Conservation (phyloP, 2,113 vertebrate genomes). For the Notechis scutatus region DNA sequence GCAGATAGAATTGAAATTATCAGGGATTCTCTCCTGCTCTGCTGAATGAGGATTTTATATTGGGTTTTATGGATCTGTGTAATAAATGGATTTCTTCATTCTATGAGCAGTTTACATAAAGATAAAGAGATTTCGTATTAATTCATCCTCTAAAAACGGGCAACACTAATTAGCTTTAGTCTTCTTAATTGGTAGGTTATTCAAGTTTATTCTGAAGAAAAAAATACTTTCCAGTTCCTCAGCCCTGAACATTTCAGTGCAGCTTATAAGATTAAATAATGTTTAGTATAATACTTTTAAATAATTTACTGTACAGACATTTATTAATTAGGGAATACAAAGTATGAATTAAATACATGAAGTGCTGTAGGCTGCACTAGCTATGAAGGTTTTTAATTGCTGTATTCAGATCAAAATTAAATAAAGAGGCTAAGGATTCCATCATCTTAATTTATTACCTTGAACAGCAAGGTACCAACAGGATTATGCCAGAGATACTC, state of each 20-base stretch:
- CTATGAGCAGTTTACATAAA: neutral
- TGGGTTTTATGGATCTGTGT: neutral
- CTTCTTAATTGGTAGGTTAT: constrained; percentile 54
- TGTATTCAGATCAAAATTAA: constrained; percentile 30
- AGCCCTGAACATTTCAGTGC: constrained; percentile 75
- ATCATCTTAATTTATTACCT: constrained; percentile 22
- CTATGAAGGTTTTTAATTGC: constrained; percentile 41
- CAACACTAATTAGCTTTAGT: constrained; percentile 41
- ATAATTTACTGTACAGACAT: constrained; percentile 72
- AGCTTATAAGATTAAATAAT: constrained; percentile 76
- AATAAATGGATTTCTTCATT: neutral
- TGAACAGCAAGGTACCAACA: constrained; percentile 23
- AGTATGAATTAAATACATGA: constrained; percentile 49
- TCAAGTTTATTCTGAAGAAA: constrained; percentile 69
- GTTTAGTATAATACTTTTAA: constrained; percentile 75
- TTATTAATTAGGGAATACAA: constrained; percentile 66
- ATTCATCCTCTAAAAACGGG: neutral
- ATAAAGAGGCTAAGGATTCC: constrained; percentile 1
- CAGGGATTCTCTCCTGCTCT: neutral
- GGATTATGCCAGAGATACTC: neutral
- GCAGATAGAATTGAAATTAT: neutral
- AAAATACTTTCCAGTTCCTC: constrained; percentile 70
- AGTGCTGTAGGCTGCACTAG: constrained; percentile 34
- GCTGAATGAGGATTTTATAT: neutral
- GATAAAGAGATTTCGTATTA: neutral